Percentiles rank a stretch among this genome's conserved stretches.
Evolutionary conservation across 1,140 invertebrate species (phyloP).

Genomic region (Rhopalosiphum maidis): DNA sequence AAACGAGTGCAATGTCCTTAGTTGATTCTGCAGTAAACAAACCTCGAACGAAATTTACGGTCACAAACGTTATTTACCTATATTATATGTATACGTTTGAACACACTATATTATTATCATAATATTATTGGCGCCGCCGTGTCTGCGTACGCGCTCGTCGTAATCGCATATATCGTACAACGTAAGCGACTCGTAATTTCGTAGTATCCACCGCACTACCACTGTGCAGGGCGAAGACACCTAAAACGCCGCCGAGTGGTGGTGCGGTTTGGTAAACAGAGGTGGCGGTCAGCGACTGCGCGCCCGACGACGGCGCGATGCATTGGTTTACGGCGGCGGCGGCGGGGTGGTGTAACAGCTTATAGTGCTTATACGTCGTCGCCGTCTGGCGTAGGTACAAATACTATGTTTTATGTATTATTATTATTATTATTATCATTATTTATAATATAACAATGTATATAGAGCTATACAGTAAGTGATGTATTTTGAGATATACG

Average conservation of each 20-base stretch:
- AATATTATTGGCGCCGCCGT: background rate
- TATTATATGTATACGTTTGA: too few species aligned
- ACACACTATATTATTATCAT: too few species aligned
- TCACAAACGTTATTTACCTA: too few species aligned
- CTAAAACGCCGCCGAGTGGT: background rate
- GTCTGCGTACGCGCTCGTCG: background rate
- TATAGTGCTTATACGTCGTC: background rate
- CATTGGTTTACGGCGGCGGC: background rate
- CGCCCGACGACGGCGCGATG: background rate
- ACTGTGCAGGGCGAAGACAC: background rate
- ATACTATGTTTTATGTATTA: too few species aligned
- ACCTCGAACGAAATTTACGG: too few species aligned
- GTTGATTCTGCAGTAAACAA: too few species aligned
- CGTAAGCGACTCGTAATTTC: background rate
- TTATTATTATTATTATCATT: too few species aligned
- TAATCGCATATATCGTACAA: background rate
- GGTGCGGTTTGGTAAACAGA: background rate
- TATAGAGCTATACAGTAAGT: too few species aligned
- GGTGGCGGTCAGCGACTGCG: background rate
- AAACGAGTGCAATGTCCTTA: too few species aligned
- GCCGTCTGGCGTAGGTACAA: background rate
- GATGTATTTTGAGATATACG: too few species aligned
- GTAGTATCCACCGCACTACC: background rate
- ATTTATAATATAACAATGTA: too few species aligned
- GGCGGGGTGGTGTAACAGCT: background rate